Conservation (phyloP, 1,140 invertebrate species). For the Lepidurus apus region DNA sequence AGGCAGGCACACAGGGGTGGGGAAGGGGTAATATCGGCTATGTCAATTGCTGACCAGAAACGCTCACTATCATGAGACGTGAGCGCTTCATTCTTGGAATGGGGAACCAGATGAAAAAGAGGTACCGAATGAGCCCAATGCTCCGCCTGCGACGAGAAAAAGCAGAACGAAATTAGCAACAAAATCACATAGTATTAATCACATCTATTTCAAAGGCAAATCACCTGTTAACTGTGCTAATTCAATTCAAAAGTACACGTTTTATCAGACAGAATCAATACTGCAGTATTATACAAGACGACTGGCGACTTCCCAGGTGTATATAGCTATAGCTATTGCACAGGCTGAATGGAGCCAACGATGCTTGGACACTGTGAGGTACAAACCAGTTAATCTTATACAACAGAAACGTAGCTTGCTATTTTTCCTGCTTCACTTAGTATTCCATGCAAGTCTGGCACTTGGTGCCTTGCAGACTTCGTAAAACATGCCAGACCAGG, state of each 20-base stretch:
- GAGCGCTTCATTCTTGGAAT: conserved; percentile 7
- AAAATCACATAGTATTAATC: not conserved
- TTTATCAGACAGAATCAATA: too few species aligned
- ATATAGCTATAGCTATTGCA: too few species aligned
- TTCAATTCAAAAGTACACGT: too few species aligned
- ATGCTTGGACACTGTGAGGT: too few species aligned
- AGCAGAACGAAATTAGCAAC: not conserved
- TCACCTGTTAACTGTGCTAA: not conserved
- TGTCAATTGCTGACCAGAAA: conserved; percentile 9
- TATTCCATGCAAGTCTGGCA: not conserved
- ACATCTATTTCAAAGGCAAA: not conserved
- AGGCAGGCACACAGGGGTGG: conserved; percentile 2
- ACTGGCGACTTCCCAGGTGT: too few species aligned
- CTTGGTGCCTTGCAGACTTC: not conserved
- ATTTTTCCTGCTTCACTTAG: not conserved
- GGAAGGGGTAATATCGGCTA: conserved; percentile 18
- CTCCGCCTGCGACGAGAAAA: not conserved
- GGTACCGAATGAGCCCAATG: not conserved
- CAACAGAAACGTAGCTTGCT: too few species aligned
- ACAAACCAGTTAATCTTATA: too few species aligned
- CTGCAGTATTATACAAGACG: too few species aligned
- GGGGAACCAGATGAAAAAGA: not conserved
- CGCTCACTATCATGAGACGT: conserved; percentile 1
- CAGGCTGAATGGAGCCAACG: too few species aligned
- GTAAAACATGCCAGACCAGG: not conserved